Percentiles rank a stretch among this genome's conserved stretches.
Evolutionary conservation across 2,797 vertebrate genomes (phyloP).

Genomic region (Tarsius wallacei): DNA sequence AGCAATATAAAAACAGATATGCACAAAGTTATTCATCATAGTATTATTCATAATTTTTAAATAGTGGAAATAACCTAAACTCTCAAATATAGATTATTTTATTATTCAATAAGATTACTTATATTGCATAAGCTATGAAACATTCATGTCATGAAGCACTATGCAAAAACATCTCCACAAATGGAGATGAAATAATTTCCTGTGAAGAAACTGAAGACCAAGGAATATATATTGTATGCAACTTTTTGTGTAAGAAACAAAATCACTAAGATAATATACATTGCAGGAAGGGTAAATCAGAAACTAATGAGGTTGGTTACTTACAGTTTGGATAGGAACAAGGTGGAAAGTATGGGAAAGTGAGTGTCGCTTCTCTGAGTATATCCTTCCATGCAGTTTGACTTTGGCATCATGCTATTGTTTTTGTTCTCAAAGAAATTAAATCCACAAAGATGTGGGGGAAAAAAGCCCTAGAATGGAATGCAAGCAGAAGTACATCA

Average conservation of each 20-base stretch:
- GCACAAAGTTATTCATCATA: not conserved
- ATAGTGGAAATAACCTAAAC: not conserved
- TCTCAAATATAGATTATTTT: not conserved
- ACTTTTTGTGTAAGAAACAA: not conserved
- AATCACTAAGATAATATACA: not conserved
- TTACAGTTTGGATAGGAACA: not conserved
- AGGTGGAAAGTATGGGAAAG: not conserved
- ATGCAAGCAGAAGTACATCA: not conserved
- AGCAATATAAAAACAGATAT: not conserved
- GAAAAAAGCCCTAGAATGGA: not conserved
- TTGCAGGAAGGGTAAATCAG: not conserved
- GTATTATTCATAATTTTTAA: constrained; percentile 23
- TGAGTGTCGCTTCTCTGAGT: not conserved
- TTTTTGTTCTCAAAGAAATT: constrained; percentile 43
- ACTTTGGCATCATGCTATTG: not conserved
- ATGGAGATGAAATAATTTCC: not conserved
- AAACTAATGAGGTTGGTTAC: not conserved
- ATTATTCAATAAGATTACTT: not conserved
- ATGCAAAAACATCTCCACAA: not conserved
- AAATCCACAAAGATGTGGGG: not conserved
- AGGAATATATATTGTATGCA: not conserved
- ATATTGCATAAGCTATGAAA: not conserved
- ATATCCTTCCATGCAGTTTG: not conserved
- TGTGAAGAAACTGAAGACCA: not conserved
- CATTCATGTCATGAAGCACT: not conserved